These are phyloP conservation scores for Lophochroa leadbeateri DNA, from an alignment of 2,113 vertebrate genomes.

Conservation along the genomic window DNA sequence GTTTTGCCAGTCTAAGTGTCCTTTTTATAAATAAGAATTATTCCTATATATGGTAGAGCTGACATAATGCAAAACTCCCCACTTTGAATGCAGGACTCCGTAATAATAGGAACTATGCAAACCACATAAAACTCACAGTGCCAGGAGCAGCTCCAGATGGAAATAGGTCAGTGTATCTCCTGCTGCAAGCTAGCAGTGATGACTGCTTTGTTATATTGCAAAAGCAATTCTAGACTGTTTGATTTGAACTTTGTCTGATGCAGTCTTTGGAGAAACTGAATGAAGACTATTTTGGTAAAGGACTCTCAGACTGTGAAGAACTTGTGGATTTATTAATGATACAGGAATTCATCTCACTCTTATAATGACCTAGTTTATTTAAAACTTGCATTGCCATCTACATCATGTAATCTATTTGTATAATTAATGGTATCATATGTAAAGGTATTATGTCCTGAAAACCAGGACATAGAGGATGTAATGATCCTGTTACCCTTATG, in stretches of 20 bases:
- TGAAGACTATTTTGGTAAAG: background rate
- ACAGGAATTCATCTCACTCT: background rate
- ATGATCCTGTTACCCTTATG: background rate
- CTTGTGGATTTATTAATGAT: background rate
- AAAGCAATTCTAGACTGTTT: background rate
- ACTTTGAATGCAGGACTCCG: background rate
- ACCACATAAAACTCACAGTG: background rate
- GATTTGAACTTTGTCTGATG: background rate
- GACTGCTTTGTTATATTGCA: background rate
- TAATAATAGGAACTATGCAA: background rate
- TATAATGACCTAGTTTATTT: background rate
- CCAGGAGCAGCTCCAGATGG: background rate
- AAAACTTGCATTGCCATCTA: background rate
- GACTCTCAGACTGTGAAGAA: background rate
- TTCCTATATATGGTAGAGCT: background rate
- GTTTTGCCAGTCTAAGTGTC: background rate
- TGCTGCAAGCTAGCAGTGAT: background rate
- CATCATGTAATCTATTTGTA: background rate
- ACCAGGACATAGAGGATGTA: background rate
- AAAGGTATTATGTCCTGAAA: background rate
- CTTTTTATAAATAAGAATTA: background rate
- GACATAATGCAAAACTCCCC: rapidly evolving
- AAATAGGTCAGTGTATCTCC: background rate
- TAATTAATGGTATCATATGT: background rate
- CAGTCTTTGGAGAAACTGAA: background rate